phyloP scores from a whole-genome alignment of 2,797 vertebrate species.

The Pipistrellus pygmaeus region DNA sequence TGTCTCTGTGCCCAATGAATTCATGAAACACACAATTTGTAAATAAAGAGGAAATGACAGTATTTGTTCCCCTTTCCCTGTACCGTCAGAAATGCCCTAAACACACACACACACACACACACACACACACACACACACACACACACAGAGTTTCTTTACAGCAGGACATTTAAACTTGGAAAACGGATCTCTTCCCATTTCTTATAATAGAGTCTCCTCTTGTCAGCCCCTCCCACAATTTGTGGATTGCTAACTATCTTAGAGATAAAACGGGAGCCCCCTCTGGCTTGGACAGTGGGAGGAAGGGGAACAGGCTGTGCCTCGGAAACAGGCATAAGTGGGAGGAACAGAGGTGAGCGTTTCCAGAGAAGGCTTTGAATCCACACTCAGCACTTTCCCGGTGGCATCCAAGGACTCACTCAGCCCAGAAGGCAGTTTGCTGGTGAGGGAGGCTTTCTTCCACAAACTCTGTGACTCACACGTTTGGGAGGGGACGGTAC shows the following conservation, averaged over 20 bases:
- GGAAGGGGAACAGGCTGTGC: slow-evolving; percentile 74
- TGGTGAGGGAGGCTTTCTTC: slow-evolving; percentile 82
- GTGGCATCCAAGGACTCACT: slow-evolving; percentile 73
- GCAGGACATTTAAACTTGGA: slow-evolving; percentile 79
- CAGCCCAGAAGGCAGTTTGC: slow-evolving; percentile 83
- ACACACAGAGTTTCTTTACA: slow-evolving; percentile 78
- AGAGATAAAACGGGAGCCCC: slow-evolving; percentile 65
- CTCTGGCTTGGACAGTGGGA: slow-evolving; percentile 59
- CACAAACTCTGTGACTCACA: slow-evolving; percentile 78
- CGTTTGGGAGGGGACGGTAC: slow-evolving; percentile 77
- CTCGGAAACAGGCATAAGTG: slow-evolving; percentile 72
- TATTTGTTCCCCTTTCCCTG: slow-evolving; percentile 80
- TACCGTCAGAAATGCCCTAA: slow-evolving; percentile 83
- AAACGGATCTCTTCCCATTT: slow-evolving; percentile 71
- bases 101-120: slow-evolving; percentile 68
- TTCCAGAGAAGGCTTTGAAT: slow-evolving; percentile 77
- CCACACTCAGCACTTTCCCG: slow-evolving; percentile 62
- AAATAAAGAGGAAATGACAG: slow-evolving; percentile 82
- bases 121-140: slow-evolving; percentile 77
- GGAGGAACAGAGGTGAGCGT: slow-evolving; percentile 66
- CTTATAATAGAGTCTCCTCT: slow-evolving; percentile 71
- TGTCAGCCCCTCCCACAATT: slow-evolving; percentile 36
- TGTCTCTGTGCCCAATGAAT: slow-evolving; percentile 82
- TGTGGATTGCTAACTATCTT: slow-evolving; percentile 10
- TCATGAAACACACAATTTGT: slow-evolving; percentile 73